phyloP scores from a whole-genome alignment of 2,113 vertebrate genomes.

The Tupaia tana region DNA sequence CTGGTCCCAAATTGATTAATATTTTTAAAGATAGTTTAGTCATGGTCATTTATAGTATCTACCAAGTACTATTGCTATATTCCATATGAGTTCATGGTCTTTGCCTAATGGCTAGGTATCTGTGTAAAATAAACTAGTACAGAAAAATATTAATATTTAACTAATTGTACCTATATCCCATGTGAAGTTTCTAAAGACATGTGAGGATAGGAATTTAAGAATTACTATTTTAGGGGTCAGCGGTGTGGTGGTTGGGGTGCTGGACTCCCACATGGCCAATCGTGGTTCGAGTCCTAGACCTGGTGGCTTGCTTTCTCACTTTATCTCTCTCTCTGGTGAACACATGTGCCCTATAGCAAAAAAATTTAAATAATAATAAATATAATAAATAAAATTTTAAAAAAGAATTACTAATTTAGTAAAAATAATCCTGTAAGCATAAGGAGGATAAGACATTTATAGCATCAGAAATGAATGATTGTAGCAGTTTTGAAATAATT shows the following conservation, averaged over 20 bases:
- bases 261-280: no score
- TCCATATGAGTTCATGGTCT: neutral
- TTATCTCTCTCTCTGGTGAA: no score
- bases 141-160: conserved; percentile 53
- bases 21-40: conserved; percentile 52
- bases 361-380: no score
- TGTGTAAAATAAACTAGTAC: conserved; percentile 33
- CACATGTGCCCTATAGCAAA: no score
- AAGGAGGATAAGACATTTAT: neutral
- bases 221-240: neutral
- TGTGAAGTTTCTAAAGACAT: conserved; percentile 25
- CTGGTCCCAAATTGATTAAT: conserved; percentile 20
- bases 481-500: conserved; percentile 10
- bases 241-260: no score
- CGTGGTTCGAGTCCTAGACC: no score
- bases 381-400: no score
- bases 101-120: conserved; percentile 12
- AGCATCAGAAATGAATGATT: neutral
- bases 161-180: neutral
- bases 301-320: no score
- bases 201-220: neutral
- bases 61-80: conserved; percentile 4
- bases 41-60: conserved; percentile 23
- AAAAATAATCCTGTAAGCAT: conserved; percentile 16
- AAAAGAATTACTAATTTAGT: neutral